A percentile compares a stretch with the other conserved stretches of the same genome.
Evolutionary conservation across 2,113 vertebrate species (phyloP).

Genomic region (Perognathus longimembris): DNA sequence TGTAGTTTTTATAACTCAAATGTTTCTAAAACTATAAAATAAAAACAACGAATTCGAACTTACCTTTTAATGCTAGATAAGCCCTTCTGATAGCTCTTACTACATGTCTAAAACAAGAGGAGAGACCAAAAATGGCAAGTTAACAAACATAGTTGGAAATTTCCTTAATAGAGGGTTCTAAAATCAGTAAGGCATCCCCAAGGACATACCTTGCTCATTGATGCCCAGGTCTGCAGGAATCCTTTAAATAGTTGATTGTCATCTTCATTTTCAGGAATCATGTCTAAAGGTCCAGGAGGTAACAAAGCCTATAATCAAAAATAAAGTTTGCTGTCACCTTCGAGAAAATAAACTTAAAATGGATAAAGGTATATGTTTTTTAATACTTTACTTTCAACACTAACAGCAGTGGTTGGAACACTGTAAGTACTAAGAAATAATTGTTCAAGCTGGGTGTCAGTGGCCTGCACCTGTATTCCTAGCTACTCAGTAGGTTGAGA

Average conservation of each 20-base stretch:
- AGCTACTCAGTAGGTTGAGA: not conserved
- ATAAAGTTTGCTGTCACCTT: not conserved
- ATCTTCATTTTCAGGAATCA: slow-evolving; percentile 77
- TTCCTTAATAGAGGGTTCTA: slow-evolving; percentile 31
- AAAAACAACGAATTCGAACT: slow-evolving; percentile 48
- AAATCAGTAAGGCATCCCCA: not conserved
- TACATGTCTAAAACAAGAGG: slow-evolving; percentile 71
- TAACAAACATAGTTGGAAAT: not conserved
- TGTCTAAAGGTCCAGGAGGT: slow-evolving; percentile 86
- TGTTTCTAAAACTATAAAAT: slow-evolving; percentile 54
- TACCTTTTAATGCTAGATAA: slow-evolving; percentile 81
- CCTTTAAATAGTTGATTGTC: slow-evolving; percentile 62
- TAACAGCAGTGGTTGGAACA: not conserved
- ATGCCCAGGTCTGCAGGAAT: slow-evolving; percentile 81
- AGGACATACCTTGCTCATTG: slow-evolving; percentile 84
- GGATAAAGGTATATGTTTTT: not conserved
- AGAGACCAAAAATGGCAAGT: slow-evolving; percentile 32
- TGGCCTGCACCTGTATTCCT: not conserved
- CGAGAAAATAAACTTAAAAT: not conserved
- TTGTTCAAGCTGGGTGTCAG: not conserved
- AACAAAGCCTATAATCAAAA: slow-evolving; percentile 75
- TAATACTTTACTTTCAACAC: slow-evolving; percentile 36
- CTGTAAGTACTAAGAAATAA: slow-evolving; percentile 13
- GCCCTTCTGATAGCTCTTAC: not conserved
- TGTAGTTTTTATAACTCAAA: slow-evolving; percentile 37